Base-by-base conservation (phyloP, 2,797 vertebrate species). In the Eulemur mongoz region DNA sequence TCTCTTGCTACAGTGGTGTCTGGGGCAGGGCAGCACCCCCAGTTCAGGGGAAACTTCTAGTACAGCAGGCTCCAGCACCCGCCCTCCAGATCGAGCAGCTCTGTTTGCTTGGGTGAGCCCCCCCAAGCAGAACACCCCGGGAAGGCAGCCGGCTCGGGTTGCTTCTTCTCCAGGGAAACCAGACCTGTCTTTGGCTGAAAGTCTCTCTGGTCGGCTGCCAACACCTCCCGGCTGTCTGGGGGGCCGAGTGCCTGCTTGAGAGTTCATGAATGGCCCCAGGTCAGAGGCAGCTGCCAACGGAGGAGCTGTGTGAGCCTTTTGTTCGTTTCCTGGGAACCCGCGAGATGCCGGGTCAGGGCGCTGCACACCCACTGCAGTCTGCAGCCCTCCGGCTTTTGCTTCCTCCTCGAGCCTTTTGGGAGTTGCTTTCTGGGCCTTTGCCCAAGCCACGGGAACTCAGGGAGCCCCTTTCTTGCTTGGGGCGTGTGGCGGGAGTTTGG, bases 271-370 rank as follows among this genome's bases (percentile, higher is more conserved):
- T 38, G n/a, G 86, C 79, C 61, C n/a, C 14, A 1, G 85, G 52
- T 80, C 85, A 85, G 72, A 84, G 89, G 69, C 89, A 61, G 50
- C 88, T 87, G 89, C 86, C 72, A 59, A 3, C 3, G 4, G 50
- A 23, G 35, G 50, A 78, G 27, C 83, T 96, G 95, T 89, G 88
- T 65, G 89, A 52, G 48, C 30, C 96, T 96, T 96, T 96, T 96
- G 95, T 97, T 84, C 61, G 17, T 40, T 87, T 72, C 84, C 90
- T 89, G 94, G 95, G 97, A 95, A 87, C 52, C 27, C 1, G 0
- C 0, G 48, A 30, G 78, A 45, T 54, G 85, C n/a, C 1, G 8
- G 76, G 35, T 7, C 57, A n/a, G 48, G 43, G 79, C 1, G 6
- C 87, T 27, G 32, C 38, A 10, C 43, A 13, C 93, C 93, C 83